Base-by-base conservation (phyloP, 2,113 vertebrate genomes). In the Mormoops blainvillei region DNA sequence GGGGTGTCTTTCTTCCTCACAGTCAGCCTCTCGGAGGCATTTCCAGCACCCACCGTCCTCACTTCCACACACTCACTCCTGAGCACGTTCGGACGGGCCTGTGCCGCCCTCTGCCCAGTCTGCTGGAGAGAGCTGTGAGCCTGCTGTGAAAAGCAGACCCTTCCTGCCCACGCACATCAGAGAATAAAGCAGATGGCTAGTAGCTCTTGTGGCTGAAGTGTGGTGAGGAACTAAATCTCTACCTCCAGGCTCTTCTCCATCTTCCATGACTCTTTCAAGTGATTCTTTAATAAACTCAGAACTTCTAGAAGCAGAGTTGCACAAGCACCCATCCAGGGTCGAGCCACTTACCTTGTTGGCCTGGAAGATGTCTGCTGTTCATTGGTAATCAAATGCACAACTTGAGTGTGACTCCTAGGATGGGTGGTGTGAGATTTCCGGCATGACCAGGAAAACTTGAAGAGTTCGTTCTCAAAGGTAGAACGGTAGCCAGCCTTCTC, bases 321-420 rank as follows among this genome's bases (percentile, higher is more conserved):
- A 24, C n/a, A 63, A 41, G 45, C 38, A 4, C 20, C 10, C 13
- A 2, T 26, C 3, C 2, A 10, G 28, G 13, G n/a, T 36, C 50
- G 31, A 67, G 65, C 24, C n/a, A 8, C 8, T 14, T 24, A 7
- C 1, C 4, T 0, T 12, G 14, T 4, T 24, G 28, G 38, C 31
- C 41, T 10, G 24, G 61, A 82, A 36, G 68, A 31, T 80, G 54
- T 22, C 36, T 41, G 4, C 54, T 26, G 20, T 58, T 28, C 24
- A 1, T 20, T 26, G 12, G 41, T 52, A 82, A 71, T 77, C 28
- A 68, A 6, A 43, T 16, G 5, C 5, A n/a, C n/a, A 45, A 12
- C 26, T 77, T 52, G 50, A 28, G 20, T 24, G 16, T 16, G 36
- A 0, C 9, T 52, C 61, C 3, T 28, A 22, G 19, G 5, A 13